phyloP scores from a whole-genome alignment of 2,797 vertebrate genomes.

The Paramormyrops hopkinsi region DNA sequence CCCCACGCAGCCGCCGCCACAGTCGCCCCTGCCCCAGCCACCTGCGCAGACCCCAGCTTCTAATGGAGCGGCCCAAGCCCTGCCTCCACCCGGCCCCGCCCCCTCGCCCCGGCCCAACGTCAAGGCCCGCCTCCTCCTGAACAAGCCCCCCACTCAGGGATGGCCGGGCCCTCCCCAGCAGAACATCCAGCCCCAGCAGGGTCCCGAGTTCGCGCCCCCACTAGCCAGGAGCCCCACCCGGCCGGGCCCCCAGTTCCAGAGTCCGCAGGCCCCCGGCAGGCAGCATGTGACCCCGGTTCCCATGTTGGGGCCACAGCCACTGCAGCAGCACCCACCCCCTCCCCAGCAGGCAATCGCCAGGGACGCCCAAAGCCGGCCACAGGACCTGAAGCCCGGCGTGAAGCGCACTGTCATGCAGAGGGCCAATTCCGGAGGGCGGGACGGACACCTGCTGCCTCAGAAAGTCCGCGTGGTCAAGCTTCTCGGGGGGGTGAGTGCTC shows the following conservation, averaged over 20 bases:
- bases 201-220: constrained; percentile 53
- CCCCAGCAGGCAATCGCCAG: constrained; percentile 41
- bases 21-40: constrained; percentile 40
- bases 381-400: constrained; percentile 64
- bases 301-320: constrained; percentile 17
- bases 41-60: constrained; percentile 36
- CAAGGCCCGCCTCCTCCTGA: constrained; percentile 56
- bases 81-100: constrained; percentile 19
- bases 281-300: constrained; percentile 34
- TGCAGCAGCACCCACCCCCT: constrained; percentile 21
- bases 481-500: constrained; percentile 78
- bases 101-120: constrained; percentile 40
- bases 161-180: constrained; percentile 56
- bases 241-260: constrained; percentile 44
- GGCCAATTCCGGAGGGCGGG: constrained; percentile 59
- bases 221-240: constrained; percentile 54
- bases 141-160: constrained; percentile 29
- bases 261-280: constrained; percentile 30
- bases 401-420: constrained; percentile 97
- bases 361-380: constrained; percentile 45
- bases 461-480: constrained; percentile 95
- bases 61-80: constrained; percentile 15
- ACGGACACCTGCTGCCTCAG: constrained; percentile 71
- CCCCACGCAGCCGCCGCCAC: constrained; percentile 33
- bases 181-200: constrained; percentile 51